Base-by-base conservation (phyloP, 2,888 invertebrate genomes). In the Ochlodes sylvanus region DNA sequence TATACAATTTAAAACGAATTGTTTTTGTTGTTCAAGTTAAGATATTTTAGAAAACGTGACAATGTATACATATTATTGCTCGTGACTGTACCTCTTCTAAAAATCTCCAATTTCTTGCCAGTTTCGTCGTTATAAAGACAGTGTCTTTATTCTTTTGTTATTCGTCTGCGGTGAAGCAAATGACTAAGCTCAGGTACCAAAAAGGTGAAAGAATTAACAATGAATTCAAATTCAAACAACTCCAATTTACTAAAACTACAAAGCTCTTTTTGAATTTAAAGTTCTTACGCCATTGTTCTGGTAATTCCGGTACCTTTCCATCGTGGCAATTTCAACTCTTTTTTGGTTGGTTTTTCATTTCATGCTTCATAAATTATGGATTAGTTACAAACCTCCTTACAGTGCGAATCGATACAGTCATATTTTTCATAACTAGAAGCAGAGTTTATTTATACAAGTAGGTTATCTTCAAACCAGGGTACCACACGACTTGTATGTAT, bases 141-240 rank as follows among this genome's bases (percentile, higher is more conserved):
- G 19, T 21, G 27, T 52, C 41, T 14, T 41, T n/a, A 41, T 42
- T 42, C 42, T 58, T 38, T 58, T 34, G 55, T 58, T 44, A 17
- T 32, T 47, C 41, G 32, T 61, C 27, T 21, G 27, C 17, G 32
- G 47, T 58, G 7, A 58, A 17, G 19, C 34, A 54, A 41, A 44
- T 44, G 17, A 15, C 55, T 61, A 42, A 67, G 34, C 44, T 21
- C 17, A 32, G 34, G 44, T 52, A 55, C 55, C 60, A 61, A 67
- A 55, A 67, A 67, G 32, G 54, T 67, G 19, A 21, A 55, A 61
- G 54, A 63, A 63, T 63, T 63, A 63, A 63, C 63, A 61, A 55
- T 55, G 67, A 67, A 67, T 67, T 67, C 61, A 55, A 67, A 67
- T 67, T 67, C 68, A 68, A 68, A 68, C 68, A 68, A 62, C 62